A percentile compares a stretch with the other conserved stretches of the same genome.
phyloP scores from a whole-genome alignment of 1,140 invertebrate species.

The Ooceraea biroi region DNA sequence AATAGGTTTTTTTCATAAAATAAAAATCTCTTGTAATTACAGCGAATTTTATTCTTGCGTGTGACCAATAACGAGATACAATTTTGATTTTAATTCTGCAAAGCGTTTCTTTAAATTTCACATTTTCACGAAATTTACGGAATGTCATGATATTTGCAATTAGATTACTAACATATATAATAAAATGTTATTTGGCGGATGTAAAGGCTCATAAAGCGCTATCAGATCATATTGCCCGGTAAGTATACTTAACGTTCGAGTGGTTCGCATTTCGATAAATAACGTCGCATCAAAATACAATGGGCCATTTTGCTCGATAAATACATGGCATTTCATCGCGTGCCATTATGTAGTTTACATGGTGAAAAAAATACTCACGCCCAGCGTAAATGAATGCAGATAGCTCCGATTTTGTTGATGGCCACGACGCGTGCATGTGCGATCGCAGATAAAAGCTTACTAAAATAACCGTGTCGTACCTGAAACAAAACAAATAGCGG shows the following conservation, averaged over 20 bases:
- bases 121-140: slow-evolving; percentile 5
- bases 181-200: neutral
- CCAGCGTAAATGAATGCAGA: neutral
- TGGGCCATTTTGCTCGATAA: neutral
- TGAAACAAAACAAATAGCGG: slow-evolving; percentile 53
- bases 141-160: slow-evolving; percentile 18
- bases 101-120: neutral
- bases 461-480: slow-evolving; percentile 45
- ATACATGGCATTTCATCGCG: neutral
- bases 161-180: neutral
- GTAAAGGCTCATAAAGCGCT: slow-evolving; percentile 2
- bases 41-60: too few species aligned
- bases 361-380: slow-evolving; percentile 41
- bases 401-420: neutral
- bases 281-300: slow-evolving; percentile 11
- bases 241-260: slow-evolving; percentile 25
- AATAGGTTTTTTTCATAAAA: too few species aligned
- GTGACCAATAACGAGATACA: too few species aligned
- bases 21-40: too few species aligned
- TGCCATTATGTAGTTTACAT: neutral
- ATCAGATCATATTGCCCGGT: slow-evolving; percentile 1
- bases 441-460: slow-evolving; percentile 15
- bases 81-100: too few species aligned
- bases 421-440: neutral
- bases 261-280: slow-evolving; percentile 21